Conservation (phyloP, 2,113 vertebrate genomes). For the Prolemur simus region DNA sequence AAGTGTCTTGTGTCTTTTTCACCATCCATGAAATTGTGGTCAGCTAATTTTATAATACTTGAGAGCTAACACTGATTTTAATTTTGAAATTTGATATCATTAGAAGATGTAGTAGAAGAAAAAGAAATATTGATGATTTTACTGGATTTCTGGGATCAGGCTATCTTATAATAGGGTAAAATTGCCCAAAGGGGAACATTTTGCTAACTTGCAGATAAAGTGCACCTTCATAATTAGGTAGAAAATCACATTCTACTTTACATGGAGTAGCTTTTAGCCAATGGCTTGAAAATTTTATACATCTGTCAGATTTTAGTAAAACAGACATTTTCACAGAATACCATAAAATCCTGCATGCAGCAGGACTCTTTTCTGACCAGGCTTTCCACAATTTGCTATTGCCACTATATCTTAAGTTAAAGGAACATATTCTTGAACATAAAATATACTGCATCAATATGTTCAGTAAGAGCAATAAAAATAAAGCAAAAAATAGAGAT, state of each 20-base stretch:
- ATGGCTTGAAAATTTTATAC: neutral
- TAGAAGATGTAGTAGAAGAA: neutral
- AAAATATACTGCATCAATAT: neutral
- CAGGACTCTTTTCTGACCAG: neutral
- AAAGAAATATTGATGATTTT: neutral
- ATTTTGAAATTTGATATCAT: neutral
- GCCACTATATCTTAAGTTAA: neutral
- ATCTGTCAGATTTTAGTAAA: neutral
- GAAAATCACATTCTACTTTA: neutral
- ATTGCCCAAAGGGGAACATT: neutral
- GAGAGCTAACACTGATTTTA: neutral
- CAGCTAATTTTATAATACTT: neutral
- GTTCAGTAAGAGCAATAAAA: neutral
- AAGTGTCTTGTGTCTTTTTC: neutral
- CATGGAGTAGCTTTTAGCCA: neutral
- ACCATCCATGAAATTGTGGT: neutral
- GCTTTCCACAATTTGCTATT: neutral
- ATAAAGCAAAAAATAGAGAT: neutral
- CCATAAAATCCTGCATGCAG: neutral
- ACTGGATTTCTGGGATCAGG: neutral
- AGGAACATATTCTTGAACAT: neutral
- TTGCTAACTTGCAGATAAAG: neutral
- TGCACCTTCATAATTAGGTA: neutral
- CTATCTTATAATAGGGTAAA: neutral
- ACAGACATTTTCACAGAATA: neutral